Conservation (phyloP, 2,113 vertebrate species). For the Pampusana beccarii region DNA sequence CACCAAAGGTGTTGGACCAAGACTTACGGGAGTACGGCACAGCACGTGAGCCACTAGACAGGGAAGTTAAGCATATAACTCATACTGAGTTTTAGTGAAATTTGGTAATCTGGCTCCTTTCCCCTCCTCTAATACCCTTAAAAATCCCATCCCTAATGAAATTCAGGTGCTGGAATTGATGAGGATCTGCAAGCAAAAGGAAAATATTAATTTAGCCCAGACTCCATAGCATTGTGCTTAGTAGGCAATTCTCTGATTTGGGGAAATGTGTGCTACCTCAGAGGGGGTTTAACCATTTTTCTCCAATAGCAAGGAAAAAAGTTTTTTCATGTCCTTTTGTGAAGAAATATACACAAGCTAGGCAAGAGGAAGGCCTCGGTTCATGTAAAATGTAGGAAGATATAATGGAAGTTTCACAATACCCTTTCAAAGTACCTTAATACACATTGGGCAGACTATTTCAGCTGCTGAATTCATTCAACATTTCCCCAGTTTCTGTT, state of each 20-base stretch:
- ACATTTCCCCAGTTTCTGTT: constrained; percentile 16
- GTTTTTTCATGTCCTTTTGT: constrained; percentile 19
- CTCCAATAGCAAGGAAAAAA: neutral
- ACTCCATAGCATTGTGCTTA: neutral
- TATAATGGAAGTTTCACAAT: constrained; percentile 56
- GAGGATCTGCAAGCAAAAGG: neutral
- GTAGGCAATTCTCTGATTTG: neutral
- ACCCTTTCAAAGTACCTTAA: constrained; percentile 41
- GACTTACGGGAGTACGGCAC: neutral
- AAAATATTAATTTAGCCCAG: neutral
- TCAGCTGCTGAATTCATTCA: constrained; percentile 20
- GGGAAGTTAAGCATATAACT: fast-evolving
- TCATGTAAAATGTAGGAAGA: constrained; percentile 60
- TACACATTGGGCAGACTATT: constrained; percentile 24
- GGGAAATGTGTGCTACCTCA: neutral
- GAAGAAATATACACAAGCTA: neutral
- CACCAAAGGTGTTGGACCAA: neutral
- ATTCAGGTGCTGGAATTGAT: neutral
- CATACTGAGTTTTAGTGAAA: neutral
- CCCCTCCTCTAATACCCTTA: neutral
- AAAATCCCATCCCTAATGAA: neutral
- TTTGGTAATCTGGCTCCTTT: neutral
- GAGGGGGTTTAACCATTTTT: neutral
- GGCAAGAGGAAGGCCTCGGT: neutral
- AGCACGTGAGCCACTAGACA: neutral